Base-by-base conservation (phyloP, 2,797 vertebrate species). In the Podargus strigoides region DNA sequence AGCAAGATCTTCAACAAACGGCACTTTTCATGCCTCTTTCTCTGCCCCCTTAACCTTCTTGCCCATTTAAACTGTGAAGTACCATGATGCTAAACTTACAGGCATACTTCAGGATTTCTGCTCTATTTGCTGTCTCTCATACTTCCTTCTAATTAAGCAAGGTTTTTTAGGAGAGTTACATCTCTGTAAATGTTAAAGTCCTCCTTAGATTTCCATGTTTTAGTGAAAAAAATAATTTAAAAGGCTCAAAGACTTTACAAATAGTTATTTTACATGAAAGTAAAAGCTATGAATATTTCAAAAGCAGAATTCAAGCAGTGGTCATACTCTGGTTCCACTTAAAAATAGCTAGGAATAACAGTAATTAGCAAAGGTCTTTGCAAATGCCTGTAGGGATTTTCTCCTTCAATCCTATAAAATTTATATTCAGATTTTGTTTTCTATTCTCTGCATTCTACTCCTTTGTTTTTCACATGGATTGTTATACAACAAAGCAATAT, bases 211-310 rank as follows among this genome's bases (percentile, higher is more conserved):
- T 81, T 77, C 73, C 28, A 24, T 22, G 39, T 58, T 84, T 68
- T 46, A 50, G 10, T 47, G 41, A 16, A 37, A 78, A 56, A 23
- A 34, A 37, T 12, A 39, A 36, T 19, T 13, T 26, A 14, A 46
- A 85, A 86, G 11, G 21, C 39, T 42, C 62, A 58, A 81, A 86
- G n/a, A 50, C 62, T 56, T 79, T 34, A 39, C 22, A 93, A 91
- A 87, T 55, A 85, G 37, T 60, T 87, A 47, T 62, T 86, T 80
- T 75, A 59, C 42, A 47, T 62, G 18, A 89, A 89, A 89, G 28
- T 53, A 69, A 74, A 80, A 80, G 27, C 12, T 42, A 75, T 68
- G 5, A 92, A 90, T 78, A 94, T 90, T 81, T 91, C 39, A 60
- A 88, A 95, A 55, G 30, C 23, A 78, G 36, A 89, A 74, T 68